Base-by-base conservation (phyloP, 2,888 invertebrate species). In the Oscheius onirici region DNA sequence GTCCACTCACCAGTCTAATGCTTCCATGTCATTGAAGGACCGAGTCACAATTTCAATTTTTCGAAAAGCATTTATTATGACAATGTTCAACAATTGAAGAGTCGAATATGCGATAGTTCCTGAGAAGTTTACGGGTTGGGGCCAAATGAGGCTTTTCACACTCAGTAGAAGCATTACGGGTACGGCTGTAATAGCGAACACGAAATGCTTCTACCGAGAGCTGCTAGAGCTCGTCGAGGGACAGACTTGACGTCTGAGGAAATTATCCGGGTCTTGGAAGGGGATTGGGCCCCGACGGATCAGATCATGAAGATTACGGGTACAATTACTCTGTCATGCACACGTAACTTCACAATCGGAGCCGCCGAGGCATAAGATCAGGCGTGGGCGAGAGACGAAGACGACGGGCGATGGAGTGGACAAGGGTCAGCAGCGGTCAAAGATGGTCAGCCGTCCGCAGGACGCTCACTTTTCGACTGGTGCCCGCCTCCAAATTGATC, bases 111-210 rank as follows among this genome's bases (percentile, higher is more conserved):
- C n/a, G n/a, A n/a, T n/a, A n/a, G n/a, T n/a, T n/a, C n/a, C n/a
- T n/a, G n/a, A n/a, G n/a, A n/a, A n/a, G n/a, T n/a, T n/a, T n/a
- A n/a, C n/a, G 34, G 8, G 34, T 6, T 34, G 34, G 34, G 34
- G 8, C 34, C 8, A 8, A 34, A 34, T 20, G 13, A 22, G 41
- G 49, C 28, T 49, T 40, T 34, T 20, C 17, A 49, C 66, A 66
- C 66, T 66, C 66, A 52, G 66, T 66, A 54, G 66, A 66, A 66
- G 66, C 66, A 66, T 66, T 66, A 66, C 66, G 66, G 66, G 66
- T 66, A 66, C 66, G 66, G 17, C 20, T 20, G 34, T 2, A 8
- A 17, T 41, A n/a, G n/a, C 66, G 66, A 26, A 66, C 66, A 66
- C 66, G 66, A n/a, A 52, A 52, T 52, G 20, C 66, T 51, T 66